Conservation (phyloP, 2,888 invertebrate genomes). For the Luffia ferchaultella region DNA sequence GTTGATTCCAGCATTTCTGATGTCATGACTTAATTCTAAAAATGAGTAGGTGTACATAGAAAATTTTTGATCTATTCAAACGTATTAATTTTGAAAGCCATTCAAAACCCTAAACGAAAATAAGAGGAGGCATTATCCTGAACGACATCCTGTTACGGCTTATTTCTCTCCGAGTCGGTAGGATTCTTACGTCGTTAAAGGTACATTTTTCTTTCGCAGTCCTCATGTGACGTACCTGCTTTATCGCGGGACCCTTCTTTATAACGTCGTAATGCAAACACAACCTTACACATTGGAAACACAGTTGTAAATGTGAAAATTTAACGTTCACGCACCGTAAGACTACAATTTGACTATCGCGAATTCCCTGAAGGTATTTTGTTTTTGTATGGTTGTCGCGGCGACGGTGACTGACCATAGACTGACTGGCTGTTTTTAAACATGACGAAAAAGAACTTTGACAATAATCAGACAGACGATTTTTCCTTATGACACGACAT, state of each 20-base stretch:
- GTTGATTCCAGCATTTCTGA: too few species aligned
- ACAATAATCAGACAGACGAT: too few species aligned
- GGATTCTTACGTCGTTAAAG: constrained; percentile 60
- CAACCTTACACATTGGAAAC: constrained; percentile 48
- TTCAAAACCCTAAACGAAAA: constrained; percentile 30
- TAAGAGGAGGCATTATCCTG: constrained; percentile 57
- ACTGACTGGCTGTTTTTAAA: too few species aligned
- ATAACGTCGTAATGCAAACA: constrained; percentile 39
- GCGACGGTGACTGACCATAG: too few species aligned
- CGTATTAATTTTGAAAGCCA: constrained; percentile 1
- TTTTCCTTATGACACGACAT: too few species aligned
- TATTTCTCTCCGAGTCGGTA: constrained; percentile 56
- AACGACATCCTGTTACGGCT: constrained; percentile 64
- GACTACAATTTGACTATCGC: constrained; percentile 67
- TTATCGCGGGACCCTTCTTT: constrained; percentile 50
- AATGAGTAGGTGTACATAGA: too few species aligned
- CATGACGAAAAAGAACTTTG: too few species aligned
- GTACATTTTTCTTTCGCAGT: constrained; percentile 65
- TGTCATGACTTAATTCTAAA: too few species aligned
- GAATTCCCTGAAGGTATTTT: constrained; percentile 52
- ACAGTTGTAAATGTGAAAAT: constrained; percentile 61
- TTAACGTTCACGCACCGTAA: constrained; percentile 56
- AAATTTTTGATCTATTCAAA: not conserved
- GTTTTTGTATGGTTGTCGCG: too few species aligned
- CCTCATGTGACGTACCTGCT: constrained; percentile 54